Percentiles rank a stretch among this genome's conserved stretches.
Conservation (phyloP, 2,797 vertebrate genomes). For the Acanthurus leucopareius region DNA sequence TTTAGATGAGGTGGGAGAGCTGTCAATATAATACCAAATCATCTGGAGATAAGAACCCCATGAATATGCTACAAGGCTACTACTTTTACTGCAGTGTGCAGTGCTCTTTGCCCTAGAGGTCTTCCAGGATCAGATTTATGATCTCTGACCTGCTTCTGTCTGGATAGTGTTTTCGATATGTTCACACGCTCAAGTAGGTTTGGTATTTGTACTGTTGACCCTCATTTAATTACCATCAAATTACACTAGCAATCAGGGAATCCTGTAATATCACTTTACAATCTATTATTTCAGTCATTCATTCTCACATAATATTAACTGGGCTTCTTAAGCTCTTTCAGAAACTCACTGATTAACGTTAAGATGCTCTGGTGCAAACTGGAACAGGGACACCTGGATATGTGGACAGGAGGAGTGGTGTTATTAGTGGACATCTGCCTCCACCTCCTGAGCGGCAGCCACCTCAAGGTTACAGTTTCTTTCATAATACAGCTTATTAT, state of each 20-base stretch:
- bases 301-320: background rate
- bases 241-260: background rate
- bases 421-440: background rate
- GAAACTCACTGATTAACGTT: background rate
- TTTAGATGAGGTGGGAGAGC: background rate
- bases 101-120: background rate
- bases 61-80: slow-evolving; percentile 12
- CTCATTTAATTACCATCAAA: slow-evolving; percentile 5
- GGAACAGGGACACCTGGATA: background rate
- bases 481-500: too few relatives aligned
- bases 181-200: slow-evolving; percentile 9
- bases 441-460: background rate
- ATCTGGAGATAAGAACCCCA: background rate
- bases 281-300: background rate
- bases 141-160: background rate
- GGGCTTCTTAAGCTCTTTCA: background rate
- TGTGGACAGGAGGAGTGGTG: background rate
- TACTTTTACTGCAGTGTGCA: slow-evolving; percentile 1
- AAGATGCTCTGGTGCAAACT: background rate
- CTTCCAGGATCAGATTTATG: slow-evolving; percentile 1
- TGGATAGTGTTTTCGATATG: background rate
- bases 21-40: slow-evolving; percentile 17
- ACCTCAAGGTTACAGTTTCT: too few relatives aligned
- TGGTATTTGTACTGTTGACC: background rate
- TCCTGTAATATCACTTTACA: background rate